These are phyloP conservation scores for Rhipidura dahli DNA, from an alignment of 2,113 vertebrate genomes.

Conservation along the genomic window DNA sequence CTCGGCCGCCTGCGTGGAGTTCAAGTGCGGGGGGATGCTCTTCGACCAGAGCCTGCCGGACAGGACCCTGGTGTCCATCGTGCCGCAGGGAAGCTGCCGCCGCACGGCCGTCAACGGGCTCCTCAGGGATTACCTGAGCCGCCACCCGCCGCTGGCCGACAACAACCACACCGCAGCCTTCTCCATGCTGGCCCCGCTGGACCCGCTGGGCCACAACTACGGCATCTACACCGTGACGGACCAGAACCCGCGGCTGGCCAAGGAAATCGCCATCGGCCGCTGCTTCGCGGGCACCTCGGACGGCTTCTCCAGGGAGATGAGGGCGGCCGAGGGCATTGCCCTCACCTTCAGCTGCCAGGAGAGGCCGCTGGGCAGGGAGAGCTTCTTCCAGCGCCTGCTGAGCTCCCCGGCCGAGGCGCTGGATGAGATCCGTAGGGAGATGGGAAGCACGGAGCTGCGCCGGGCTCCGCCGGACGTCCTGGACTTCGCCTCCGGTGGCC, in stretches of 20 bases:
- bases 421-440: slow-evolving; percentile 85
- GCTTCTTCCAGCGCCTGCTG: slow-evolving; percentile 91
- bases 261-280: slow-evolving; percentile 96
- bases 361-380: slow-evolving; percentile 77
- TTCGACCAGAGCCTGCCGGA: slow-evolving; percentile 88
- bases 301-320: slow-evolving; percentile 94
- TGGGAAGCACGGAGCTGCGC: slow-evolving; percentile 78
- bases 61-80: slow-evolving; percentile 84
- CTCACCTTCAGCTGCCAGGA: slow-evolving; percentile 90
- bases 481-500: slow-evolving; percentile 74
- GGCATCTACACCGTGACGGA: slow-evolving; percentile 97
- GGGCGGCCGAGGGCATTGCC: slow-evolving; percentile 80
- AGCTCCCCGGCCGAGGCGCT: slow-evolving; percentile 81
- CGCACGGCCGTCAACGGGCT: slow-evolving; percentile 79
- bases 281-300: slow-evolving; percentile 97
- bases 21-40: slow-evolving; percentile 96
- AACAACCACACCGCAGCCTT: slow-evolving; percentile 81
- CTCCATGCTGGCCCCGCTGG: slow-evolving; percentile 89
- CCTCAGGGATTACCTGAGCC: slow-evolving; percentile 86
- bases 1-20: slow-evolving; percentile 91
- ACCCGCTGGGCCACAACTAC: slow-evolving; percentile 97
- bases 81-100: slow-evolving; percentile 89
- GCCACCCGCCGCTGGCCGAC: slow-evolving; percentile 81
- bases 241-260: slow-evolving; percentile 91
- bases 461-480: slow-evolving; percentile 71